Base-by-base conservation (phyloP, 37 sponge, comb jelly and placozoan genomes). In the Dysidea cf. avara region DNA sequence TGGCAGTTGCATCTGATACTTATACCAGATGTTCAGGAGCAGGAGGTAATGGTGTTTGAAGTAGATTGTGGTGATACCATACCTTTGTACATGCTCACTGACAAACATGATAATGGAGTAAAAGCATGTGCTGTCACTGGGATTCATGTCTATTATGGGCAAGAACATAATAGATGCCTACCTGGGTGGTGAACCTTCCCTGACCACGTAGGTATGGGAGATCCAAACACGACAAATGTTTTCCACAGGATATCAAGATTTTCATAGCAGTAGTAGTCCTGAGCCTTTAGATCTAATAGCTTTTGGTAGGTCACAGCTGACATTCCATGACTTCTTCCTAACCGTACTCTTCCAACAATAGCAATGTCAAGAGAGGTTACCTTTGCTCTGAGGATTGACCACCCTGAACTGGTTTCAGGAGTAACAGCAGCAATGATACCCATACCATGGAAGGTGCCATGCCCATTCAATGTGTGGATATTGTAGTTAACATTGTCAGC, bases 21-120 rank as follows among this genome's bases (percentile, higher is more conserved):
- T 9, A 9, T 43, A 43, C 7, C 46, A 43, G 46, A 43, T 43
- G 46, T 43, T 43, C 46, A 43, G 46, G 46, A 43, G 46, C 46
- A 43, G 46, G 46, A 43, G 46, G 46, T 43, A 43, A 9, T 43
- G 46, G 9, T 43, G 46, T 43, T 43, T 43, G 46, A 43, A 12
- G 46, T 43, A 9, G 58, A 76, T 76, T 37, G 77, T 64, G 36
- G 68, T 78, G 9, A 78, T 68, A 55, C 48, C 61, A 55, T 78
- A 68, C 32, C 61, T 30, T 29, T 26, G 60, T 57, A 68, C 79
- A 66, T 78, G 79, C 59, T 78, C 69, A 67, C 69, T 39, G 49
- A 78, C 38, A 36, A 39, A 78, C 69, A 29, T 78, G 50, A 78
- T 57, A 34, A 68, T 78, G n/a, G 69, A 78, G 33, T 78, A 78